Percentiles rank a stretch among this genome's conserved stretches.
These are phyloP conservation scores for Anoncus sp. DNA, from an alignment of 2,888 invertebrate genomes.

Conservation along the genomic window DNA sequence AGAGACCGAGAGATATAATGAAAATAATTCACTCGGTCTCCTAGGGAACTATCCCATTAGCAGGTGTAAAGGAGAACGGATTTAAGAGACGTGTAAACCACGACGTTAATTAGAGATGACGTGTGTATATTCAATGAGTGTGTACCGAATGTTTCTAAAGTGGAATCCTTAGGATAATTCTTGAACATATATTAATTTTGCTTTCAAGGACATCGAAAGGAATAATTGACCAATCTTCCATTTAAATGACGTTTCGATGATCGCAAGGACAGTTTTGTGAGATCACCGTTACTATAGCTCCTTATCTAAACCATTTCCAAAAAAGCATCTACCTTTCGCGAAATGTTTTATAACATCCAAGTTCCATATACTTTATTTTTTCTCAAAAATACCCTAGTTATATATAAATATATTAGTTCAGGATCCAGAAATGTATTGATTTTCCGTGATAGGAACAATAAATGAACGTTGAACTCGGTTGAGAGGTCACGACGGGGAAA, in stretches of 20 bases:
- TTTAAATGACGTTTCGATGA: no score
- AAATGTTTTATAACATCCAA: no score
- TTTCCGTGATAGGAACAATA: no score
- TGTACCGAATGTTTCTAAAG: background rate
- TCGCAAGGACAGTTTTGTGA: no score
- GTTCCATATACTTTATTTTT: no score
- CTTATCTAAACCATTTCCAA: no score
- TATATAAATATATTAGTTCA: no score
- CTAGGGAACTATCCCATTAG: conserved; percentile 47
- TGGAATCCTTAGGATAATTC: background rate
- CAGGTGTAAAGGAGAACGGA: conserved; percentile 51
- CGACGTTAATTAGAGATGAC: conserved; percentile 18
- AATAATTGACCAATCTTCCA: background rate
- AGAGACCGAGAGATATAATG: conserved; percentile 48
- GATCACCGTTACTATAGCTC: no score
- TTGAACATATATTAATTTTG: background rate
- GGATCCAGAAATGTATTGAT: no score
- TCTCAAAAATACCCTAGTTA: no score
- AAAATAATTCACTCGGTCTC: conserved; percentile 65
- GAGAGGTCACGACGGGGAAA: conserved; percentile 23
- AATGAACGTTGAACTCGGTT: conserved; percentile 24
- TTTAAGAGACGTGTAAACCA: conserved; percentile 15
- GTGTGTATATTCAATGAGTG: conserved; percentile 1
- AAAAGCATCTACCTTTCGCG: no score
- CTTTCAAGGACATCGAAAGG: background rate